Evolutionary conservation across 2,797 vertebrate genomes (phyloP).

Genomic region (Eulemur mongoz): DNA sequence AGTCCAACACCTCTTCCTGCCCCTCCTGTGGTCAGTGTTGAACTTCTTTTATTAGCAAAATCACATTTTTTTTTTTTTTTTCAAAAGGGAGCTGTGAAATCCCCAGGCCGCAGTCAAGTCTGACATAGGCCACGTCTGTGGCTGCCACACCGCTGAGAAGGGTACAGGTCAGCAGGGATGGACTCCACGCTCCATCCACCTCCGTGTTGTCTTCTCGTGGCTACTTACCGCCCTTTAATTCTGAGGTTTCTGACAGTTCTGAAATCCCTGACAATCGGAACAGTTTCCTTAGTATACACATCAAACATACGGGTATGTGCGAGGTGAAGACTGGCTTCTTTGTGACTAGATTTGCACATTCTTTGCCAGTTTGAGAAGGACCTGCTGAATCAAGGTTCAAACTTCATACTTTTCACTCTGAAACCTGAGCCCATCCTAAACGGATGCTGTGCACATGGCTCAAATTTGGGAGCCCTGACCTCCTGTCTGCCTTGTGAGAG

Average conservation of each 20-base stretch:
- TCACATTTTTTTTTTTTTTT: background rate
- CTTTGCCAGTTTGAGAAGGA: background rate
- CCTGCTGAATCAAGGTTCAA: background rate
- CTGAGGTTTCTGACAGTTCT: background rate
- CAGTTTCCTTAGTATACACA: background rate
- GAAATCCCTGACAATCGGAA: background rate
- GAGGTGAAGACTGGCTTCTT: background rate
- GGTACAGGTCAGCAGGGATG: background rate
- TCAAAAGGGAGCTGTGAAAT: background rate
- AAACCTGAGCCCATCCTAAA: background rate
- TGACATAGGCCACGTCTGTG: background rate
- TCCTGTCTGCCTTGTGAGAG: background rate
- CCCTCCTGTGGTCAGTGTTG: background rate
- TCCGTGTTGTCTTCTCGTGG: background rate
- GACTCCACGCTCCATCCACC: background rate
- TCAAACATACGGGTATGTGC: background rate
- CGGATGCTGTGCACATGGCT: background rate
- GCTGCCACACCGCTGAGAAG: background rate
- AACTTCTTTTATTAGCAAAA: background rate
- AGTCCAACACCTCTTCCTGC: background rate
- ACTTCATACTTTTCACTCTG: background rate
- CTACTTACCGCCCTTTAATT: background rate
- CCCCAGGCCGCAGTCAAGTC: fast-evolving
- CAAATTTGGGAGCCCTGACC: background rate
- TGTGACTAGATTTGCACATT: background rate